Percentiles rank a stretch among this genome's conserved stretches.
Evolutionary conservation across 2,797 vertebrate genomes (phyloP).

Genomic region (Syncerus caffer): DNA sequence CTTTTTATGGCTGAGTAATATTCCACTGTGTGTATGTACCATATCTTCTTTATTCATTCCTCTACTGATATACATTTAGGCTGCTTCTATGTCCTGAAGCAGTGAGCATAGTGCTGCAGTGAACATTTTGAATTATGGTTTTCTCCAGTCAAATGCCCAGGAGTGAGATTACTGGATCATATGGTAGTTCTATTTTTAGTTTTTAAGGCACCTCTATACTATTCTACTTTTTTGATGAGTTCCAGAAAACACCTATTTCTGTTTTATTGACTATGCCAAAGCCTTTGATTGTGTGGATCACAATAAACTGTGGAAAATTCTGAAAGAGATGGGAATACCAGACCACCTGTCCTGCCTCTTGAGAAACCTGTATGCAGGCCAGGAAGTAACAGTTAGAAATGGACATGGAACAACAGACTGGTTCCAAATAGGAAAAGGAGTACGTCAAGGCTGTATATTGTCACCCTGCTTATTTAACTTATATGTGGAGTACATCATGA

Average conservation of each 20-base stretch:
- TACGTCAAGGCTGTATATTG: not conserved
- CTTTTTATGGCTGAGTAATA: not conserved
- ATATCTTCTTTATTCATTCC: not conserved
- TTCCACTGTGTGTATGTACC: not conserved
- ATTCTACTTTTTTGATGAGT: not conserved
- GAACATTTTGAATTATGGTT: not conserved
- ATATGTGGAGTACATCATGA: not conserved
- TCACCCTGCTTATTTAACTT: not conserved
- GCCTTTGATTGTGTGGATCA: not conserved
- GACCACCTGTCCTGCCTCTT: not conserved
- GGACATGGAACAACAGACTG: not conserved
- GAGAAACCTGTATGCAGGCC: not conserved
- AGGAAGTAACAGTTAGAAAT: not conserved
- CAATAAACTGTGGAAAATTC: not conserved
- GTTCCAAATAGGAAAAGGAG: not conserved
- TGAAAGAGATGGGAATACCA: not conserved
- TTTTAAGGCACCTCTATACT: not conserved
- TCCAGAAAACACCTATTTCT: not conserved
- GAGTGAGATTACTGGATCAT: not conserved
- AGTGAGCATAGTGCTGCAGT: not conserved
- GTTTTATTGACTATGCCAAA: not conserved
- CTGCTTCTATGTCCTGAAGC: not conserved
- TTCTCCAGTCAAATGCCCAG: not conserved
- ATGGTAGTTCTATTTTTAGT: not conserved
- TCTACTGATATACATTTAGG: not conserved